Evolutionary conservation across 92 coral and sea anemone species (phyloP).

Genomic region (Blastomussa wellsi): DNA sequence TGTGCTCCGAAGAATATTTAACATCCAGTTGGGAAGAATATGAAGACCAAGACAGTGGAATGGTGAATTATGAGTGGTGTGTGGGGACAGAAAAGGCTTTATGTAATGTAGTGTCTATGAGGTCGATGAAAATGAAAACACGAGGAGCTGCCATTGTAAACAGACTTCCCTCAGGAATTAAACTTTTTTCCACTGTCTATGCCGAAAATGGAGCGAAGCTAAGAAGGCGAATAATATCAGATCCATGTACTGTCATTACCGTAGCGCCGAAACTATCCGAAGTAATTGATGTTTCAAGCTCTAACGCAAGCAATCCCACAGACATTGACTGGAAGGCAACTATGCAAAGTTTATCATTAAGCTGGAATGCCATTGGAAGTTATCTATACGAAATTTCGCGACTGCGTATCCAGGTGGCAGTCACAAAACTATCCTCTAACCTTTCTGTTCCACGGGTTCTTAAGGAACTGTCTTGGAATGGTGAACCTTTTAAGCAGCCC

Average conservation of each 20-base stretch:
- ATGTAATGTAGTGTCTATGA: constrained; percentile 58
- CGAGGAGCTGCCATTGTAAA: constrained; percentile 57
- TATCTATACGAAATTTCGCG: constrained; percentile 45
- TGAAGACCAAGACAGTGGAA: constrained; percentile 69
- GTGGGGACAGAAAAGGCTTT: constrained; percentile 72
- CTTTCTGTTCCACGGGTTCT: constrained; percentile 36
- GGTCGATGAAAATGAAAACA: constrained; percentile 26
- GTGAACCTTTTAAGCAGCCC: constrained; percentile 57
- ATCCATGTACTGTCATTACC: constrained; percentile 33
- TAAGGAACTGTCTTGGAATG: constrained; percentile 50
- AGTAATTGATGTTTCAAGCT: constrained; percentile 47
- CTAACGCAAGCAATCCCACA: constrained; percentile 23
- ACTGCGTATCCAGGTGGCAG: constrained; percentile 62
- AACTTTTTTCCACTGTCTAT: constrained; percentile 65
- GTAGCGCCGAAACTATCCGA: constrained; percentile 61
- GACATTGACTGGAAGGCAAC: constrained; percentile 86
- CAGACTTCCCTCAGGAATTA: constrained; percentile 53
- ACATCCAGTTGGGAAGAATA: constrained; percentile 65
- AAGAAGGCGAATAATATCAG: constrained; percentile 53
- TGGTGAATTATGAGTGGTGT: constrained; percentile 72
- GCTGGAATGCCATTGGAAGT: constrained; percentile 53
- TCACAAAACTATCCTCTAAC: constrained; percentile 46
- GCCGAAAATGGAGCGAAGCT: constrained; percentile 70
- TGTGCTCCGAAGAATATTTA: constrained; percentile 49
- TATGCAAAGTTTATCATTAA: constrained; percentile 45